phyloP scores from a whole-genome alignment of 2,113 vertebrate genomes.

The Pterophyllum scalare region DNA sequence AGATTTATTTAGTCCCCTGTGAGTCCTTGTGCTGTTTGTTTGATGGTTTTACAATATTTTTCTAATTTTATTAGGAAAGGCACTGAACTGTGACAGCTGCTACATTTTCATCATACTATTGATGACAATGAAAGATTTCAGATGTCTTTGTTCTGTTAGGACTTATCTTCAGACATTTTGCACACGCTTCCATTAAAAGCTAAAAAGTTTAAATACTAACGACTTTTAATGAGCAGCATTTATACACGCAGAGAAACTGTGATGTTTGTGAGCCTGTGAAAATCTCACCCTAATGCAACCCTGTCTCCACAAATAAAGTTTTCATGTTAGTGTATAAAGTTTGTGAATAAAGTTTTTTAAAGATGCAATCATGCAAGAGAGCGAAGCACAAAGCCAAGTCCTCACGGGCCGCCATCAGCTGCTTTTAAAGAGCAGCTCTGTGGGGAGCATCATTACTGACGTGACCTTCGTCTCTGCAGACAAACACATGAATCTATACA shows the following conservation, averaged over 20 bases:
- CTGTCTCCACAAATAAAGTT: background rate
- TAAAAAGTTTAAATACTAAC: background rate
- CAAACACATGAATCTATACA: no score
- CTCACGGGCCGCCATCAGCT: background rate
- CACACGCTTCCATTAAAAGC: background rate
- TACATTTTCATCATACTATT: no score
- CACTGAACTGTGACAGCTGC: no score
- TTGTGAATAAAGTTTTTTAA: background rate
- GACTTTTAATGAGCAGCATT: no score
- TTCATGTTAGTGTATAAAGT: fast-evolving
- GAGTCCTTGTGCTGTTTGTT: no score
- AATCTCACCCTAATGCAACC: fast-evolving
- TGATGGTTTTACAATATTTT: no score
- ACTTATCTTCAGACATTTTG: background rate
- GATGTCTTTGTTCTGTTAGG: no score
- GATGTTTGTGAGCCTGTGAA: background rate
- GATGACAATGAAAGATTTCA: no score
- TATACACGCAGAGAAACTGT: fast-evolving
- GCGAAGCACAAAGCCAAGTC: background rate
- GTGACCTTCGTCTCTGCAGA: conserved; percentile 31
- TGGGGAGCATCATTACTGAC: conserved; percentile 28
- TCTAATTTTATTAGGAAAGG: no score
- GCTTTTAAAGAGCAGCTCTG: conserved; percentile 42
- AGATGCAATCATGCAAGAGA: background rate
- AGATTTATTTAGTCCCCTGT: no score